Evolutionary conservation across 2,888 invertebrate genomes (phyloP), one percentile per base, ranked within the genome.

Genomic region (Tenthredo mesomela): DNA sequence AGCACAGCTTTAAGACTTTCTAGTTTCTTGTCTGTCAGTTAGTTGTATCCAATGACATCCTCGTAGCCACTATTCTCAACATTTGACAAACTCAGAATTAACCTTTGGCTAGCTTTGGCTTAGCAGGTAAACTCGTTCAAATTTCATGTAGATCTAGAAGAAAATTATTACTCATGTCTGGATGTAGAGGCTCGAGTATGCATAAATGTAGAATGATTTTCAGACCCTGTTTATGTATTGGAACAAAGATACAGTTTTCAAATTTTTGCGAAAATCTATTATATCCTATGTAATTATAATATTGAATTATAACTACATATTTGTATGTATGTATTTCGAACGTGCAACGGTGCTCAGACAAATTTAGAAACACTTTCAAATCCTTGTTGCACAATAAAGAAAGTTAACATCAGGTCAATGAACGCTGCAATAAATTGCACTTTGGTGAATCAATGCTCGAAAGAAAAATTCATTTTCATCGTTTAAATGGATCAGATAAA

Each of bases 361-460:
- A 87, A 86, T 86, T 87, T 85, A 85, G 85, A 87, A 86, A 67
- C 85, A 86, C 87, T 87, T 87, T 87, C 87, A 82, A 86, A 85
- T 85, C 58, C 80, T 85, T 80, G 82, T 87, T 86, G 86, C 86
- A 86, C 86, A 87, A 86, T 84, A 86, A 87, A 87, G 87, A 87
- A 86, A 87, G 87, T 86, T 85, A 77, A 77, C 73, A 77, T 85
- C 77, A 85, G 87, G 86, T 86, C 87, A 85, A 86, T 84, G 86
- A 86, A 87, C 87, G 65, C 37, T 37, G 33, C 37, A 80, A 7
- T 37, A 37, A 37, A 73, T 9, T 83, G 70, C 77, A 43, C 21
- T 84, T 80, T 67, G 65, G n/a, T 33, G 77, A 84, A 77, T 84
- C 58, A 9, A 18, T 29, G 2, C 33, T 40, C 37, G 71, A 84